These are phyloP conservation scores for Andrena dorsata DNA, from an alignment of 2,888 invertebrate genomes.

Conservation along the genomic window DNA sequence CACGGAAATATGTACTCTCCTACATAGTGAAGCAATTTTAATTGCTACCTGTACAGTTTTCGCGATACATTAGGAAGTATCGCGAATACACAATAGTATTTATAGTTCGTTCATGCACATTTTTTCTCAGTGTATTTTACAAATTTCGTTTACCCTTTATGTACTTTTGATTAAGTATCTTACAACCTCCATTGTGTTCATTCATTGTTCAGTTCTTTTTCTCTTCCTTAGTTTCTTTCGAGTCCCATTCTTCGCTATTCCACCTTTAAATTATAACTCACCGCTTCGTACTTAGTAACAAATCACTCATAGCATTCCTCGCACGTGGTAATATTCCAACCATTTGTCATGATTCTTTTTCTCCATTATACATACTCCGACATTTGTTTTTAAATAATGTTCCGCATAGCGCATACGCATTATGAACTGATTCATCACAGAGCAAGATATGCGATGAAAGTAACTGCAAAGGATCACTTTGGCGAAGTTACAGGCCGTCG, in stretches of 20 bases:
- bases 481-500: slow-evolving; percentile 2
- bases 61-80: slow-evolving; percentile 1
- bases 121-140: slow-evolving; percentile 20
- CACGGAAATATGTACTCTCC: not conserved
- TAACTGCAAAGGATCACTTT: not conserved
- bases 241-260: slow-evolving; percentile 24
- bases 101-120: not conserved
- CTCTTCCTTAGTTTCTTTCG: slow-evolving; percentile 17
- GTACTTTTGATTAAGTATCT: slow-evolving; percentile 4
- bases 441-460: slow-evolving; percentile 8
- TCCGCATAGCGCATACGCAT: slow-evolving; percentile 46
- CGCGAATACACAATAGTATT: not conserved
- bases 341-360: slow-evolving; percentile 57
- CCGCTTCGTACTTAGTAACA: slow-evolving; percentile 65
- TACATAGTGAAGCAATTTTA: not conserved
- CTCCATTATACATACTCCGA: slow-evolving; percentile 20
- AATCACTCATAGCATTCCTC: slow-evolving; percentile 43
- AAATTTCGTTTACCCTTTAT: not conserved
- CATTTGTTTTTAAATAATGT: slow-evolving; percentile 33
- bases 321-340: slow-evolving; percentile 50
- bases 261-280: slow-evolving; percentile 45
- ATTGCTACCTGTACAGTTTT: slow-evolving; percentile 2
- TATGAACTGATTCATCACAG: slow-evolving; percentile 21
- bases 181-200: not conserved
- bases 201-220: slow-evolving; percentile 19